Evolutionary conservation across 2,113 vertebrate species (phyloP).

Genomic region (Ellobius talpinus): DNA sequence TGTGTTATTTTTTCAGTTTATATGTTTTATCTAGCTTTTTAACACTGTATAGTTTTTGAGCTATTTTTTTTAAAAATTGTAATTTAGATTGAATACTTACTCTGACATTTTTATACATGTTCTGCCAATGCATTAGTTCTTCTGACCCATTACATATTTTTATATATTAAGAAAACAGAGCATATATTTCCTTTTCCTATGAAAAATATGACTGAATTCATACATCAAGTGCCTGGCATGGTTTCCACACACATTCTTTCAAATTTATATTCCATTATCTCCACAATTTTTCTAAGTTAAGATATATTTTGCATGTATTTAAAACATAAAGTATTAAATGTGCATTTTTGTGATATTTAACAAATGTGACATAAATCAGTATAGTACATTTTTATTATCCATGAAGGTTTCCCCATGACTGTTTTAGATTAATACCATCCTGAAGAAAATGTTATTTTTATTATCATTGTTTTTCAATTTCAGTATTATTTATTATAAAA

Average conservation of each 20-base stretch:
- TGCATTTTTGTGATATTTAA: not conserved
- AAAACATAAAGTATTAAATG: not conserved
- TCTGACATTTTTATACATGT: not conserved
- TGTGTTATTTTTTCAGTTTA: not conserved
- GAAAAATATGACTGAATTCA: not conserved
- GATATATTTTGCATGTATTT: not conserved
- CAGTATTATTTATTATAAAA: not conserved
- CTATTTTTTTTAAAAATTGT: not conserved
- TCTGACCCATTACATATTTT: not conserved
- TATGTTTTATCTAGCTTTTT: not conserved
- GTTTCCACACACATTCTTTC: not conserved
- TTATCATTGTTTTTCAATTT: not conserved
- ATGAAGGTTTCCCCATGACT: not conserved
- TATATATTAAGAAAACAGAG: not conserved
- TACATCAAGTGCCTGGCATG: not conserved
- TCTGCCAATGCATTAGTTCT: not conserved
- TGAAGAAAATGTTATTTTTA: not conserved
- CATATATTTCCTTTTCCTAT: not conserved
- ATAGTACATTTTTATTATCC: not conserved
- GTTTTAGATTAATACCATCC: not conserved
- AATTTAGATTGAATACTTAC: not conserved
- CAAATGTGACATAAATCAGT: not conserved
- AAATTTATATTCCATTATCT: not conserved
- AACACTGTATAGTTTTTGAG: not conserved
- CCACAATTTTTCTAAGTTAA: not conserved